These are phyloP conservation scores for Brienomyrus longianalis DNA, from an alignment of 2,113 vertebrate species.

Conservation along the genomic window DNA sequence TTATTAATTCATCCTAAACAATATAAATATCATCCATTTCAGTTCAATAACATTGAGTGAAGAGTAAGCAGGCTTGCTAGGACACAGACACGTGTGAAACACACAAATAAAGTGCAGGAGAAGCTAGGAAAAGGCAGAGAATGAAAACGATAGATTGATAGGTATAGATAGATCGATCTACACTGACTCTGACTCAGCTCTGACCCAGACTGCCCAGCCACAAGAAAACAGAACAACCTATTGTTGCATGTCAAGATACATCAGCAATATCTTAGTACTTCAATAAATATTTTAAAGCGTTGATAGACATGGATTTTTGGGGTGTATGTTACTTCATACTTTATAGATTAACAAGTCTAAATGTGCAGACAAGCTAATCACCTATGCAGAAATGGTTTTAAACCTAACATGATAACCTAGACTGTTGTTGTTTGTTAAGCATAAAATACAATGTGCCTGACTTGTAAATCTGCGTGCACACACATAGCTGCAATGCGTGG, in stretches of 20 bases:
- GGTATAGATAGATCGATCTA: not conserved
- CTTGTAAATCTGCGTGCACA: not conserved
- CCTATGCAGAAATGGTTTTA: not conserved
- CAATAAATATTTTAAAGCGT: not conserved
- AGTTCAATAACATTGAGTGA: not conserved
- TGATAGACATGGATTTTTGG: slow-evolving; percentile 1
- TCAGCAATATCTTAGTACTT: not conserved
- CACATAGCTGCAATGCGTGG: not conserved
- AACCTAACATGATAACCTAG: not conserved
- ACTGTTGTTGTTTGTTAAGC: not conserved
- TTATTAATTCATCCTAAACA: not conserved
- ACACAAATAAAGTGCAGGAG: not conserved
- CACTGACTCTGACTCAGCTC: not conserved
- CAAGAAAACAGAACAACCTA: not conserved
- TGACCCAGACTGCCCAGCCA: not conserved
- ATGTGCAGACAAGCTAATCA: not conserved
- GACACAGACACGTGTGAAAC: not conserved
- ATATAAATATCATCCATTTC: not conserved
- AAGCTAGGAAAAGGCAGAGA: not conserved
- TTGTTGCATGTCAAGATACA: slow-evolving; percentile 8
- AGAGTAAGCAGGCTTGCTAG: not conserved
- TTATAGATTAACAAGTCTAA: not conserved
- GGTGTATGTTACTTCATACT: not conserved
- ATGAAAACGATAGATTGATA: not conserved
- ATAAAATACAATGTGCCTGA: not conserved